Base-by-base conservation (phyloP, 2,113 vertebrate species). In the Coptodon rendalli region DNA sequence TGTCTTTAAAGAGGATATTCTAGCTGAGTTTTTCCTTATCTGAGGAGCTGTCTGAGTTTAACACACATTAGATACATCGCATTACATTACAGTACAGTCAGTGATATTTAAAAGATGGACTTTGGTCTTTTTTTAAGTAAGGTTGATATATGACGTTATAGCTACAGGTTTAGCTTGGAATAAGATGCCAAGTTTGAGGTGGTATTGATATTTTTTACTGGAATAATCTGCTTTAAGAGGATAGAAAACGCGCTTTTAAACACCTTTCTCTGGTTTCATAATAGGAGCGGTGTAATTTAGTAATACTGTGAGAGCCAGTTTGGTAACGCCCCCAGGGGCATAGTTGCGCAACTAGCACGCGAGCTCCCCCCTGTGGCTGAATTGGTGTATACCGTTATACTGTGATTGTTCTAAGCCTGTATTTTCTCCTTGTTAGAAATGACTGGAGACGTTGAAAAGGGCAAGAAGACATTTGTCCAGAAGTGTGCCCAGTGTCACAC, bases 401-500 rank as follows among this genome's bases (percentile, higher is more conserved):
- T 52, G 1, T 12, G 59, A 57, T 36, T 48, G 5, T 52, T 14
- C 3, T 24, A 2, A 83, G 9, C 48, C 2, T 82, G 2, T 66
- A 1, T 57, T 6, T 7, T n/a, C 13, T 12, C 3, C 38, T 80
- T 59, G 5, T 16, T 10, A 92, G 89, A 68, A 87, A 94, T 97
- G 96, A 80, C 92, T 68, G 96, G 53, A 91, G 96, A 97, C 90
- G 80, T 94, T 76, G 90, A 93, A 8, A 96, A 97, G 87, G 96
- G 97, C 82, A 97, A 96, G 92, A 96, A 96, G 91, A 89, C 96
- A 2, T 98, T 97, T 83, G 91, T 96, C 89, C 96, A 97, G 86
- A 97, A 98, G 92, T 98, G 96, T 88, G 92, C 95, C 38, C 95
- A 97, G 92, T 97, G 97, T 89, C 96, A 97, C 86, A 95, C 96